Base-by-base conservation (phyloP, 2,797 vertebrate genomes). In the Microhierax caerulescens region DNA sequence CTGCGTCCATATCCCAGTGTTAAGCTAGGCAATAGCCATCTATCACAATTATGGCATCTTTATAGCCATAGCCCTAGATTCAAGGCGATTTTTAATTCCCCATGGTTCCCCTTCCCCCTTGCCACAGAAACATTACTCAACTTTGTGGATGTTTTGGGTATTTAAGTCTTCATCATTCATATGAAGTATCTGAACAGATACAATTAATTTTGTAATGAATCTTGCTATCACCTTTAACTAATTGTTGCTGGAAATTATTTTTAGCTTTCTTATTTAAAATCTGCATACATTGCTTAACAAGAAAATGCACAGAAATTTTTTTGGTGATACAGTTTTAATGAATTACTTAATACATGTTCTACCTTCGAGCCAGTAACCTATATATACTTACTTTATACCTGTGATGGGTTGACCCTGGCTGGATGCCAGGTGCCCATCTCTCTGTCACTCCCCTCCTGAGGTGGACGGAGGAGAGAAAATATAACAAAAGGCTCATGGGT, bases 91-190 rank as follows among this genome's bases (percentile, higher is more conserved):
- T 92, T 79, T 43, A 68, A 72, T 45, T 64, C 22, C 11, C 37
- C 75, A 2, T 1, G 7, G 23, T 16, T 34, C 17, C 8, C 27
- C 21, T 20, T 67, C 16, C 32, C 12, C 21, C 17, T 28, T 27
- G 32, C 17, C 63, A 82, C 21, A 79, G n/a, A 81, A 92, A 23
- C 13, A 85, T 7, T 57, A 48, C 54, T 60, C 23, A 76, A 28
- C 5, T 74, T 83, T 37, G 59, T 1, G 1, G 2, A 28, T 19
- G 5, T 18, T 63, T 75, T 43, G 8, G 4, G 10, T 1, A 2
- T 70, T 51, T 50, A 65, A 64, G 39, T 36, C 70, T 84, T 30
- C 21, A 39, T 60, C 20, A 36, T 39, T 56, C 30, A 18, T 24
- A 83, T 22, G 20, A 84, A 90, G 17, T 30, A 88, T 25, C 30